phyloP scores from a whole-genome alignment of 2,797 vertebrate genomes.

The Acanthornis magna region DNA sequence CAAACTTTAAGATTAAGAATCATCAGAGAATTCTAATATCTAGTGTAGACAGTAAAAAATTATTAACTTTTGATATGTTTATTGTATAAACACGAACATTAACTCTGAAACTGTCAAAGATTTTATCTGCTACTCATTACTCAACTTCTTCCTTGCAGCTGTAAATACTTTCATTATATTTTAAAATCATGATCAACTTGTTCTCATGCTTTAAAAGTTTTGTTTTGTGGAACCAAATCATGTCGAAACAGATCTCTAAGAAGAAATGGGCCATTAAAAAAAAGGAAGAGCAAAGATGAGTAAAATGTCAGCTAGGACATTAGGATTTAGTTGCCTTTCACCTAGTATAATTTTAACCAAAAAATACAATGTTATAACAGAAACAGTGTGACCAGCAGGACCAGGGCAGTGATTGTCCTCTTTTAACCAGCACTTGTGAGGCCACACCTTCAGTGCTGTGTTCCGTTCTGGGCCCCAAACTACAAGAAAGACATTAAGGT shows the following conservation, averaged over 20 bases:
- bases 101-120: background rate
- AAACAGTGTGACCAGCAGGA: background rate
- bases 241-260: background rate
- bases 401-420: background rate
- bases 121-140: background rate
- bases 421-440: background rate
- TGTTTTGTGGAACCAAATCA: background rate
- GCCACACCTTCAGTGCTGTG: accelerated
- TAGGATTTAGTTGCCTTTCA: background rate
- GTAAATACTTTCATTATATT: background rate
- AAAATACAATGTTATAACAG: background rate
- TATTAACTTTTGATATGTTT: background rate
- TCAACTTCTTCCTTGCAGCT: background rate
- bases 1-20: background rate
- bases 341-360: background rate
- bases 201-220: background rate
- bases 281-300: background rate
- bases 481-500: background rate
- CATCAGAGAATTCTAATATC: background rate
- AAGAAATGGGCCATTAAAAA: background rate
- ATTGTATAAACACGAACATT: background rate
- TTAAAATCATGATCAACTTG: background rate
- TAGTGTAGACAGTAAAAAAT: background rate
- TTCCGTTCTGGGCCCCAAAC: background rate
- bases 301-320: background rate